A percentile compares a stretch with the other conserved stretches of the same genome.
These are phyloP conservation scores for Actinostola sp. DNA, from an alignment of 92 coral and sea anemone genomes.

Conservation along the genomic window DNA sequence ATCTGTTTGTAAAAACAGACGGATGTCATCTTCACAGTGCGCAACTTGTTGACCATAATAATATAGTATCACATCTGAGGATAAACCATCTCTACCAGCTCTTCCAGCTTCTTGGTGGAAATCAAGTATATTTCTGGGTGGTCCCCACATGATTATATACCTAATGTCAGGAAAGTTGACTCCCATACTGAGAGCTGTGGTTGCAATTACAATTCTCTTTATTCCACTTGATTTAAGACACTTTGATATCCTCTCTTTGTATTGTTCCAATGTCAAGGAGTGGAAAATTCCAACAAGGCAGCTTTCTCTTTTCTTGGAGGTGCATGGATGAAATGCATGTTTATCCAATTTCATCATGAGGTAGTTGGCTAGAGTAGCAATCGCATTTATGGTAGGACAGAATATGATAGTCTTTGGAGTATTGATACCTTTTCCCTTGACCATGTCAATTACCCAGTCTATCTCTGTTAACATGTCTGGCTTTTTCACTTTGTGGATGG, in stretches of 20 bases:
- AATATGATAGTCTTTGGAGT: too few species aligned
- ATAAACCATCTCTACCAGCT: slow-evolving; percentile 65
- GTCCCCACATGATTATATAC: slow-evolving; percentile 46
- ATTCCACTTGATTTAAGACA: too few species aligned
- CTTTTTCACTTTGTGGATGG: slow-evolving; percentile 2
- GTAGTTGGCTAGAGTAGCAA: slow-evolving; percentile 20
- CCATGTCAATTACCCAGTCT: background rate
- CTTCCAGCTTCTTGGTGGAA: slow-evolving; percentile 65
- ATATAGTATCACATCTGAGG: slow-evolving; percentile 23
- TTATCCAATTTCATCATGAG: slow-evolving; percentile 35
- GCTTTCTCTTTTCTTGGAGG: slow-evolving; percentile 35
- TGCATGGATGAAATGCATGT: slow-evolving; percentile 29
- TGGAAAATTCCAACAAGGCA: slow-evolving; percentile 54
- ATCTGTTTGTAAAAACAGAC: slow-evolving; percentile 38
- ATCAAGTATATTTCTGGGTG: slow-evolving; percentile 47
- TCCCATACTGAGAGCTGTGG: too few species aligned
- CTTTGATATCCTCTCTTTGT: slow-evolving; percentile 28
- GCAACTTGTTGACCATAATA: slow-evolving; percentile 59
- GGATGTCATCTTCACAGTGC: slow-evolving; percentile 53
- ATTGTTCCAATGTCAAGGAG: slow-evolving; percentile 36
- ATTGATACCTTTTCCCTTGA: background rate
- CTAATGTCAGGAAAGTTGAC: slow-evolving; percentile 52
- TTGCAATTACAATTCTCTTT: slow-evolving; percentile 6
- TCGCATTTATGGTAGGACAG: background rate
- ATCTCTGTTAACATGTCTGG: background rate